These are phyloP conservation scores for Sciaenops ocellatus DNA, from an alignment of 2,797 vertebrate genomes.

Conservation along the genomic window DNA sequence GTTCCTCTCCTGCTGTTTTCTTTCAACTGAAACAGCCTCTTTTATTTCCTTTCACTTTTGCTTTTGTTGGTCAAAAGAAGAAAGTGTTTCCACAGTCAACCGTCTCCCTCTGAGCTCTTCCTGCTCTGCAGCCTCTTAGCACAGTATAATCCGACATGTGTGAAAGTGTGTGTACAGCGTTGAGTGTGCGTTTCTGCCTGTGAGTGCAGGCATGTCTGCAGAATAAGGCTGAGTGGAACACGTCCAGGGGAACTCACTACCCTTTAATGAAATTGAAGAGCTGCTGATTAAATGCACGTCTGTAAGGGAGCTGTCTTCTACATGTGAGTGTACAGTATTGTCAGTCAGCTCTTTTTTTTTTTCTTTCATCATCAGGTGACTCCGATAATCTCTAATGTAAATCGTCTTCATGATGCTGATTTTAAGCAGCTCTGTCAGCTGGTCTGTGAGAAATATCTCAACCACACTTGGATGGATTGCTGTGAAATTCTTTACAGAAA, in stretches of 20 bases:
- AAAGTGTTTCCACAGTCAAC: slow-evolving; percentile 24
- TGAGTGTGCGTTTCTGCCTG: slow-evolving; percentile 13
- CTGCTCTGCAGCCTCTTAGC: slow-evolving; percentile 35
- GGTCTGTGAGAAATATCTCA: not conserved
- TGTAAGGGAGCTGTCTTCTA: slow-evolving; percentile 5
- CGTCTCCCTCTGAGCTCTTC: slow-evolving; percentile 15
- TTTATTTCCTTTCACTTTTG: slow-evolving; percentile 42
- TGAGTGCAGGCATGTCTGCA: slow-evolving; percentile 38
- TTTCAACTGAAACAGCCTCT: slow-evolving; percentile 18
- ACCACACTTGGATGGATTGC: not conserved
- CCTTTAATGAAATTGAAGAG: slow-evolving; percentile 56
- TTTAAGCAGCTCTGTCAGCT: not conserved
- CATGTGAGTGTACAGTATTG: not conserved
- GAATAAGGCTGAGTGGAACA: slow-evolving; percentile 35
- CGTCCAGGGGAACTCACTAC: slow-evolving; percentile 32
- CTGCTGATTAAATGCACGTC: slow-evolving; percentile 48
- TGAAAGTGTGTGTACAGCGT: slow-evolving; percentile 9
- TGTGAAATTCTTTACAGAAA: not conserved
- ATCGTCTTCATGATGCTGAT: not conserved
- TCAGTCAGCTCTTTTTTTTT: not conserved
- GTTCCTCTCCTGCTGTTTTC: slow-evolving; percentile 24
- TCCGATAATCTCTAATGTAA: not conserved
- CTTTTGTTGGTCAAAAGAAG: slow-evolving; percentile 43
- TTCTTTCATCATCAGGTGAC: not conserved
- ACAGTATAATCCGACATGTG: slow-evolving; percentile 35